A percentile compares a stretch with the other conserved stretches of the same genome.
These are phyloP conservation scores for Zosterops lateralis DNA, from an alignment of 2,113 vertebrate genomes.

Conservation along the genomic window DNA sequence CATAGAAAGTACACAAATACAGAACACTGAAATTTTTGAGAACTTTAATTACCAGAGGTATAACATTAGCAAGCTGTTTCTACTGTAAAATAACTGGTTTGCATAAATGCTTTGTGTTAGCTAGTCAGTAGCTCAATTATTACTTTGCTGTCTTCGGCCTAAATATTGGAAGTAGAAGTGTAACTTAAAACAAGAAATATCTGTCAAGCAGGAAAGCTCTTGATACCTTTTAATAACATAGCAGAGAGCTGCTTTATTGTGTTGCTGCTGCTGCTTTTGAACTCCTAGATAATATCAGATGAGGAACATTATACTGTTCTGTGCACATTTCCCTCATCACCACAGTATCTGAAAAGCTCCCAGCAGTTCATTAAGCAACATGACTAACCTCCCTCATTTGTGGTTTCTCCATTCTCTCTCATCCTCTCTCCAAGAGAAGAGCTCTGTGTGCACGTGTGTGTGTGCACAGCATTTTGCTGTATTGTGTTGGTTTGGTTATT, in stretches of 20 bases:
- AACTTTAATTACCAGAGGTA: not conserved
- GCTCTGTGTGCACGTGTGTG: not conserved
- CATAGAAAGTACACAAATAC: not conserved
- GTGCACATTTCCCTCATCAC: conserved; percentile 43
- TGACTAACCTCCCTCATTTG: conserved; percentile 55
- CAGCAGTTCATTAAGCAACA: conserved; percentile 58
- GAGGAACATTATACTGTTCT: conserved; percentile 38
- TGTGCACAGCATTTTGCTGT: not conserved
- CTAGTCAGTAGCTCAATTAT: not conserved
- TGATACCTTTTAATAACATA: conserved; percentile 35
- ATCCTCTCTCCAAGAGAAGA: conserved; percentile 12
- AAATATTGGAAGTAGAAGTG: conserved; percentile 30
- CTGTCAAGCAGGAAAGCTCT: conserved; percentile 52
- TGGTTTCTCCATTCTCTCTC: conserved; percentile 36
- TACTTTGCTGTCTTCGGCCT: conserved; percentile 14
- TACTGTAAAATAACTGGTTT: not conserved
- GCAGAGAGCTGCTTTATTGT: conserved; percentile 22
- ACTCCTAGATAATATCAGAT: conserved; percentile 48
- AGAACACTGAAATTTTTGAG: not conserved
- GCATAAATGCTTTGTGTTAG: not conserved
- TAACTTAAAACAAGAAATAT: conserved; percentile 62
- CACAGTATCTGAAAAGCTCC: conserved; percentile 53
- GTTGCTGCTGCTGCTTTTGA: conserved; percentile 42
- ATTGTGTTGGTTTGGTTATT: not conserved
- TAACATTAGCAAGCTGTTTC: not conserved